Percentiles rank a stretch among this genome's conserved stretches.
Conservation (phyloP, 2,797 vertebrate genomes). For the Phaenicophaeus curvirostris region DNA sequence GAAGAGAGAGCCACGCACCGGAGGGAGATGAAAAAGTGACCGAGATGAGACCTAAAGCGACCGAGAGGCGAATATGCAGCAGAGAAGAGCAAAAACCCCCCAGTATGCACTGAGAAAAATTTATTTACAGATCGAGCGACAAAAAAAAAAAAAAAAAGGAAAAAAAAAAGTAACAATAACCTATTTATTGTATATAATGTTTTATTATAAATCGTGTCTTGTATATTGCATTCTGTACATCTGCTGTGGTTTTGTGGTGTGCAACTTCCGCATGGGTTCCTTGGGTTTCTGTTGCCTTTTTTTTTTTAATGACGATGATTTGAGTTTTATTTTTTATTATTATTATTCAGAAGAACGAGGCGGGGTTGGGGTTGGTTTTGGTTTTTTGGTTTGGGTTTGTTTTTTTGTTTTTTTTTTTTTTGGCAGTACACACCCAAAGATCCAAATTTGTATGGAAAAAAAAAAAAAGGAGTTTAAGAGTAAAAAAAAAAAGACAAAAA, state of each 20-base stretch:
- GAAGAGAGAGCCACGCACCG: not conserved
- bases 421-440: conserved; percentile 80
- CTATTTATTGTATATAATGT: conserved; percentile 87
- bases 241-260: conserved; percentile 84
- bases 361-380: not conserved
- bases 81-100: conserved; percentile 72
- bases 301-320: conserved; percentile 64
- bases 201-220: conserved; percentile 85
- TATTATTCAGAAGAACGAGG: conserved; percentile 44
- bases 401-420: not conserved
- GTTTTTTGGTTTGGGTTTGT: too few species aligned
- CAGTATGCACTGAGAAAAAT: conserved; percentile 82
- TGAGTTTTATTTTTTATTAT: conserved; percentile 76
- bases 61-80: conserved; percentile 65
- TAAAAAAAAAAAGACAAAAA: not conserved
- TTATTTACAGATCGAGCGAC: conserved; percentile 77
- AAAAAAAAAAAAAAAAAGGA: conserved; percentile 71
- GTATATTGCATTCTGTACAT: conserved; percentile 83
- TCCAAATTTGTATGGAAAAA: conserved; percentile 78
- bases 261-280: conserved; percentile 81
- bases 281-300: conserved; percentile 74
- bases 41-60: conserved; percentile 18
- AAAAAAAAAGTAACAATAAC: conserved; percentile 77
- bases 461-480: not conserved
- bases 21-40: conserved; percentile 64